phyloP scores from a whole-genome alignment of 2,888 invertebrate species.

The Eurytoma californica region DNA sequence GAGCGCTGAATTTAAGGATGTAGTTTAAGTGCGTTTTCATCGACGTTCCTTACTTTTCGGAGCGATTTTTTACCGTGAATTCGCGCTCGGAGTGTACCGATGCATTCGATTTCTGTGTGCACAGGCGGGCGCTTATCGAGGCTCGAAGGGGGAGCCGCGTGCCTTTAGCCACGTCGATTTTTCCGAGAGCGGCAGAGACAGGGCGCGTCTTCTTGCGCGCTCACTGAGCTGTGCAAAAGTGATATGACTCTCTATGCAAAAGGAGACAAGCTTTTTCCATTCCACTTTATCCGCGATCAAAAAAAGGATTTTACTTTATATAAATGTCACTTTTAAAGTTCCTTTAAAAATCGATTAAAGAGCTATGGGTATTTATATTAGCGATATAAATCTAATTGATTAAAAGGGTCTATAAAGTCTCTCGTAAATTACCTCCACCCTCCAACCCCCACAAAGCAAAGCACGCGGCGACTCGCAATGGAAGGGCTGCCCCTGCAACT shows the following conservation, averaged over 20 bases:
- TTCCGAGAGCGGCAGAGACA: neutral
- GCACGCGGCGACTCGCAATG: too few species aligned
- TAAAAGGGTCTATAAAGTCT: too few species aligned
- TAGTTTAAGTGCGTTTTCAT: too few species aligned
- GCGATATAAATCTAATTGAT: too few species aligned
- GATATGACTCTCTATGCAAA: constrained; percentile 18
- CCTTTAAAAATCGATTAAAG: too few species aligned
- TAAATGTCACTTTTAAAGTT: too few species aligned
- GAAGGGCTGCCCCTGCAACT: constrained; percentile 12
- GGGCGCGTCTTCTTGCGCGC: neutral
- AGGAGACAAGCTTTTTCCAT: constrained; percentile 16
- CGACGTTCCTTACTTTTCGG: too few species aligned
- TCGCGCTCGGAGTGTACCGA: neutral
- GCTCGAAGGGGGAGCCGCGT: constrained; percentile 23
- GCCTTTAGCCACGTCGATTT: neutral
- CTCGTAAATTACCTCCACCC: too few species aligned
- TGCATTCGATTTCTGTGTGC: neutral
- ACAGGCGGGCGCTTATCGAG: constrained; percentile 23
- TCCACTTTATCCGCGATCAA: neutral
- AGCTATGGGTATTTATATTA: too few species aligned
- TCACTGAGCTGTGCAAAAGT: constrained; percentile 27
- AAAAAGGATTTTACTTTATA: neutral
- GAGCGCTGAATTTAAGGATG: too few species aligned
- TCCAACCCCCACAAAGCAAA: too few species aligned
- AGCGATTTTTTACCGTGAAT: too few species aligned